Evolutionary conservation across 2,797 vertebrate species (phyloP), one percentile per base, ranked within the genome.

Genomic region (Crenuchus spilurus): DNA sequence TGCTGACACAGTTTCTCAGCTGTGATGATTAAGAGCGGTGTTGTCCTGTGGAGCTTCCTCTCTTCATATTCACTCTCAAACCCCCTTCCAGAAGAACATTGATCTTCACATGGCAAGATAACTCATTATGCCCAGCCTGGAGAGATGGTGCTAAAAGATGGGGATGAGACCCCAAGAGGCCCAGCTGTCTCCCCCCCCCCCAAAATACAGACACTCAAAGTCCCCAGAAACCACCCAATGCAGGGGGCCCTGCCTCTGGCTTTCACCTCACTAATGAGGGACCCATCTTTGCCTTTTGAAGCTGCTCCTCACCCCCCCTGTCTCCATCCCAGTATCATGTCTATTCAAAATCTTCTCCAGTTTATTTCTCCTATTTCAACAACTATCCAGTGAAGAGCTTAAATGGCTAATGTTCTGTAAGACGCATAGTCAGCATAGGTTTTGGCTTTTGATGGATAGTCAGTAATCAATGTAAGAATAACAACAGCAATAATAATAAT

Each of bases 241-340:
- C 46, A 35, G 20, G 8, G 77, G 82, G 78, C 24, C 37, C 10
- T 48, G 63, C 83, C 77, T 80, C 77, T 82, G 75, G 83, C 83
- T 82, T 79, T 82, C 76, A 84, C 83, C 84, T 83, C 81, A 78
- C 87, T 93, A 92, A 93, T 92, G 89, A 92, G 89, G 73, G 78
- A 69, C 65, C 77, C 85, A 82, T 83, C 85, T 79, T 82, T 76
- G 71, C 76, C 62, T 84, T 91, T 92, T 91, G 90, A 93, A 91
- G 87, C 86, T 65, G 82, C 18, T 16, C 33, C 57, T 60, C 18
- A 22, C 42, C 51, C 46, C 31, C 22, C 46, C 54, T 35, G 30
- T 30, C 0, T 69, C 78, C 83, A 82, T 84, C 84, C 0, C 79
- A 82, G 76, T 80, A 86, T 90, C 85, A 90, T 90, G 85, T 80